These are phyloP conservation scores for Aspidapion aeneum DNA, from an alignment of 2,888 invertebrate species.

Conservation along the genomic window DNA sequence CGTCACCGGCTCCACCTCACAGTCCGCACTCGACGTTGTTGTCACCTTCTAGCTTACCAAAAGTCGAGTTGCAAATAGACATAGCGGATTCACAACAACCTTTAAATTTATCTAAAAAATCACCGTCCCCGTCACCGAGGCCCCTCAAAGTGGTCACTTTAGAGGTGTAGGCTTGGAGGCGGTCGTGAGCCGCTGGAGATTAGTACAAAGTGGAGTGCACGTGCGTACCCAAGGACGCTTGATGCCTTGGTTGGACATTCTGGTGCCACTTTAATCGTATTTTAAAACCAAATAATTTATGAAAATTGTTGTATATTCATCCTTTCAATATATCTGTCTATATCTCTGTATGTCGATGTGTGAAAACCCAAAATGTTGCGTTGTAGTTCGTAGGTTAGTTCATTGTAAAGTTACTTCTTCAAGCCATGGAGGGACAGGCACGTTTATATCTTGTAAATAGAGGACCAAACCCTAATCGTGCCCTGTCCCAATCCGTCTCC, in stretches of 20 bases:
- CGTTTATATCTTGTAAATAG: conserved; percentile 41
- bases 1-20: conserved; percentile 43
- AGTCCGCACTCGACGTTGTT: conserved; percentile 47
- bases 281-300: conserved; percentile 53
- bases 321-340: conserved; percentile 36
- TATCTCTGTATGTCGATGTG: conserved; percentile 40
- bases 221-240: conserved; percentile 26
- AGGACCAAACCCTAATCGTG: conserved; percentile 43
- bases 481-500: conserved; percentile 27
- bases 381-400: conserved; percentile 39
- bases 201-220: conserved; percentile 45
- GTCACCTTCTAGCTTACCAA: conserved; percentile 46
- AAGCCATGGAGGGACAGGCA: conserved; percentile 41
- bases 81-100: conserved; percentile 80
- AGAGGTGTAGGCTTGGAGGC: conserved; percentile 40
- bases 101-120: conserved; percentile 84
- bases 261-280: conserved; percentile 49
- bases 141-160: conserved; percentile 49
- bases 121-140: conserved; percentile 72
- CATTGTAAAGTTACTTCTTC: conserved; percentile 42
- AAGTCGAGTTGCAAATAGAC: conserved; percentile 77
- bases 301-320: conserved; percentile 42
- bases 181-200: conserved; percentile 28
- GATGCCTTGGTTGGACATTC: conserved; percentile 28
- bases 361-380: conserved; percentile 32